Conservation (phyloP, 1,140 invertebrate genomes). For the Popillia japonica region DNA sequence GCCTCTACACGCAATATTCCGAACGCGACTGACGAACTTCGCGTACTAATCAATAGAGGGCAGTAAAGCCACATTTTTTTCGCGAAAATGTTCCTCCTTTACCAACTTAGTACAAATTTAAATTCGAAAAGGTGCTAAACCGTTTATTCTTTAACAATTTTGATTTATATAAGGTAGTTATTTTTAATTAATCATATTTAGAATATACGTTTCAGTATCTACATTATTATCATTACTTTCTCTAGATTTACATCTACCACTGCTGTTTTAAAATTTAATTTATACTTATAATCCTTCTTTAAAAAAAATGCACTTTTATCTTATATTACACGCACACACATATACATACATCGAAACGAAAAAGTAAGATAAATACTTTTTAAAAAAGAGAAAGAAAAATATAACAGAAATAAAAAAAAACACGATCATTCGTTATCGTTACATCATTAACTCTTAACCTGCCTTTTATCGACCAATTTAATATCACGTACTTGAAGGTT, state of each 20-base stretch:
- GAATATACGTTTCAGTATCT: background rate
- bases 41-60: too few relatives aligned
- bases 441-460: conserved; percentile 48
- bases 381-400: background rate
- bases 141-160: too few relatives aligned
- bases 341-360: background rate
- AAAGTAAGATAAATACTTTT: background rate
- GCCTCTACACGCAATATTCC: too few relatives aligned
- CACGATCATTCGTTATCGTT: background rate
- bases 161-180: background rate
- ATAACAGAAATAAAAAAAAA: background rate
- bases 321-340: background rate
- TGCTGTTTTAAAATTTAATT: background rate
- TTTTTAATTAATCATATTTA: background rate
- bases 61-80: too few relatives aligned
- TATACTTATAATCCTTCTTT: background rate
- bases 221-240: background rate
- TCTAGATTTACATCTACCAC: background rate
- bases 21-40: too few relatives aligned
- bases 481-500: conserved; percentile 79
- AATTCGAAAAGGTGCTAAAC: too few relatives aligned
- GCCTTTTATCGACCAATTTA: conserved; percentile 72
- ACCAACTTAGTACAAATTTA: too few relatives aligned
- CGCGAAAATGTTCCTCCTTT: too few relatives aligned
- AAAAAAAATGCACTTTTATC: conserved; percentile 1